A percentile compares a stretch with the other conserved stretches of the same genome.
Evolutionary conservation across 2,888 invertebrate genomes (phyloP).

Genomic region (Drosophila neonasuta): DNA sequence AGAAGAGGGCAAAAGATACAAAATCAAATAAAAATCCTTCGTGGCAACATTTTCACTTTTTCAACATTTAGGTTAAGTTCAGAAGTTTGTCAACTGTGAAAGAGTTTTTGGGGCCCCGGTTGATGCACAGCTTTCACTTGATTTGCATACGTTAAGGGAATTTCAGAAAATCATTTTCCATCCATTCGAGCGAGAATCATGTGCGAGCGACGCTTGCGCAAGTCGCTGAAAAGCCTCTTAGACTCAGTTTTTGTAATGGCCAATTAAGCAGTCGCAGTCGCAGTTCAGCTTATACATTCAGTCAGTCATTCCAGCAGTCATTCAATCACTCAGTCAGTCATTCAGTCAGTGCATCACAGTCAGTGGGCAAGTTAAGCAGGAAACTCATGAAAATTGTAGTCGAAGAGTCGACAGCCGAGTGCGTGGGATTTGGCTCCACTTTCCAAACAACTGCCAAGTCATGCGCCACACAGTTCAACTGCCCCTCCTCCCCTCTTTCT

Average conservation of each 20-base stretch:
- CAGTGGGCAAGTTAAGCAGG: conserved; percentile 59
- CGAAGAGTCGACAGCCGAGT: conserved; percentile 36
- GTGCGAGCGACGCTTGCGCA: conserved; percentile 32
- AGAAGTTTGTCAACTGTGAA: conserved; percentile 23
- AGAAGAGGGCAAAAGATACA: conserved; percentile 37
- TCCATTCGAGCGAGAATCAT: conserved; percentile 47
- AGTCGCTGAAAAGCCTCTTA: conserved; percentile 60
- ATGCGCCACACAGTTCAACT: conserved; percentile 44
- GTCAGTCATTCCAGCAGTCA: conserved; percentile 29
- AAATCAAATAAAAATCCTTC: conserved; percentile 7
- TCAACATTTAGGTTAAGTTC: conserved; percentile 46
- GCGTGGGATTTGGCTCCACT: conserved; percentile 67
- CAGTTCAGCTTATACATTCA: conserved; percentile 28
- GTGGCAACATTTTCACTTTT: conserved; percentile 37
- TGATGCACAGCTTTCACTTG: conserved; percentile 69
- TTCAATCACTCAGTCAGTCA: conserved; percentile 29
- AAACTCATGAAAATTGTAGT: conserved; percentile 53
- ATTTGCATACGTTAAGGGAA: conserved; percentile 66
- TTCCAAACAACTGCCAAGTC: conserved; percentile 66
- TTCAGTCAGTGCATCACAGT: conserved; percentile 36
- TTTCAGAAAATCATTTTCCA: conserved; percentile 44
- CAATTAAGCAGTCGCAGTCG: conserved; percentile 64
- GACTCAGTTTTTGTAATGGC: conserved; percentile 61
- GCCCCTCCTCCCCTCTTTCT: not conserved
- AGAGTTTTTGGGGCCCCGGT: conserved; percentile 41